These are phyloP conservation scores for Pomatostomus ruficeps DNA, from an alignment of 2,113 vertebrate genomes.

Conservation along the genomic window DNA sequence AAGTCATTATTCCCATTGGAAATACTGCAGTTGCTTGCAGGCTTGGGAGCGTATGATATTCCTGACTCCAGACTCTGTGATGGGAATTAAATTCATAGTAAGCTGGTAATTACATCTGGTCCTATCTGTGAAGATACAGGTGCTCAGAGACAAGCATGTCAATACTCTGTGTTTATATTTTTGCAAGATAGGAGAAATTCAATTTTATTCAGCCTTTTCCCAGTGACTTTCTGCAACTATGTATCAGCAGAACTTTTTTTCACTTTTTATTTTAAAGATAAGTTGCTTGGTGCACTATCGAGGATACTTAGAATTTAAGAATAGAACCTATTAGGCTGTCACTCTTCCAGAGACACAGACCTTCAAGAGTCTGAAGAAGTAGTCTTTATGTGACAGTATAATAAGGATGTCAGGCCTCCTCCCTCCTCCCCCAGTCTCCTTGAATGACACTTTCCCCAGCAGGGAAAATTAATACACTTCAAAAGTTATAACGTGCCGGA, in stretches of 20 bases:
- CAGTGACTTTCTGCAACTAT: slow-evolving; percentile 1
- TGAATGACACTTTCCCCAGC: slow-evolving; percentile 53
- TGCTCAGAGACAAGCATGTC: neutral
- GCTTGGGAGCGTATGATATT: neutral
- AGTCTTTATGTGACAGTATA: slow-evolving; percentile 67
- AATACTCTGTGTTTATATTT: slow-evolving; percentile 17
- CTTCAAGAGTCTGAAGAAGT: slow-evolving; percentile 58
- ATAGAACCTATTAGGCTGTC: slow-evolving; percentile 70
- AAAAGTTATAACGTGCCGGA: slow-evolving; percentile 41
- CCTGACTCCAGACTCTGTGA: neutral
- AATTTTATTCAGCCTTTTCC: slow-evolving; percentile 14
- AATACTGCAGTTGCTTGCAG: neutral
- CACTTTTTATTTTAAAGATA: slow-evolving; percentile 64
- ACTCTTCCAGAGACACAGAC: slow-evolving; percentile 67
- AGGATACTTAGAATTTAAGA: slow-evolving; percentile 70
- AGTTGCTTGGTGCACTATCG: slow-evolving; percentile 59
- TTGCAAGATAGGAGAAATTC: slow-evolving; percentile 32
- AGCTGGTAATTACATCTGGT: slow-evolving; percentile 20
- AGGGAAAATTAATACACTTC: slow-evolving; percentile 65
- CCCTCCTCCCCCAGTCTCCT: slow-evolving; percentile 11
- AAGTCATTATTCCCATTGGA: neutral
- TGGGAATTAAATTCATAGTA: slow-evolving; percentile 19
- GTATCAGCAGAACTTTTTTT: slow-evolving; percentile 30
- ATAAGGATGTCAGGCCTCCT: slow-evolving; percentile 66
- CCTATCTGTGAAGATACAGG: slow-evolving; percentile 14